A percentile compares a stretch with the other conserved stretches of the same genome.
These are phyloP conservation scores for Andrena cerasifolii DNA, from an alignment of 1,140 invertebrate genomes.

Conservation along the genomic window DNA sequence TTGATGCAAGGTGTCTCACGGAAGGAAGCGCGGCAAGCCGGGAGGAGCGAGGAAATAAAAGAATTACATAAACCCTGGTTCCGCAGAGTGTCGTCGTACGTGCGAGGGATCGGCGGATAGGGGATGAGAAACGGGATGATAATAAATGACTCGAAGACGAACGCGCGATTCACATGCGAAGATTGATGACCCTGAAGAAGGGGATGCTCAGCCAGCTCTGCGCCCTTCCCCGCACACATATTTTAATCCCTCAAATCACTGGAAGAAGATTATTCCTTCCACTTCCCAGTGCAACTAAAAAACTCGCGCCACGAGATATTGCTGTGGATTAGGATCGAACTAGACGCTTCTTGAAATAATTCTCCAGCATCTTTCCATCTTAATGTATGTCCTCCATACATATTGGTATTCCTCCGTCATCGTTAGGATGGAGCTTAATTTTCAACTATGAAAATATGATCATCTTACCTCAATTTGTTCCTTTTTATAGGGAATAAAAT, in stretches of 20 bases:
- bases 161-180: slow-evolving; percentile 57
- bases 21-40: slow-evolving; percentile 29
- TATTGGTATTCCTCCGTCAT: too few relatives aligned
- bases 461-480: too few relatives aligned
- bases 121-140: slow-evolving; percentile 52
- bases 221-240: slow-evolving; percentile 45
- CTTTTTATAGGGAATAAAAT: too few relatives aligned
- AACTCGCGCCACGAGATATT: background rate
- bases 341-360: background rate
- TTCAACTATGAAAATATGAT: too few relatives aligned
- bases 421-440: too few relatives aligned
- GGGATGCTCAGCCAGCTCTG: slow-evolving; percentile 41
- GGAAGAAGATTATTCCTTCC: background rate
- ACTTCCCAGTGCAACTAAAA: too few relatives aligned
- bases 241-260: slow-evolving; percentile 30
- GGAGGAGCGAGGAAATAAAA: background rate
- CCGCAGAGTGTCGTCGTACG: background rate
- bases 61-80: background rate
- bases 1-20: background rate
- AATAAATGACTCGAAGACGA: slow-evolving; percentile 64
- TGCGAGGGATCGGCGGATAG: background rate
- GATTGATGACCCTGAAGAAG: slow-evolving; percentile 53
- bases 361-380: background rate
- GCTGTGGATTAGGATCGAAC: background rate
- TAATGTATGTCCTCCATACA: slow-evolving; percentile 9